Base-by-base conservation (phyloP, 2,797 vertebrate genomes). In the Euthynnus affinis region DNA sequence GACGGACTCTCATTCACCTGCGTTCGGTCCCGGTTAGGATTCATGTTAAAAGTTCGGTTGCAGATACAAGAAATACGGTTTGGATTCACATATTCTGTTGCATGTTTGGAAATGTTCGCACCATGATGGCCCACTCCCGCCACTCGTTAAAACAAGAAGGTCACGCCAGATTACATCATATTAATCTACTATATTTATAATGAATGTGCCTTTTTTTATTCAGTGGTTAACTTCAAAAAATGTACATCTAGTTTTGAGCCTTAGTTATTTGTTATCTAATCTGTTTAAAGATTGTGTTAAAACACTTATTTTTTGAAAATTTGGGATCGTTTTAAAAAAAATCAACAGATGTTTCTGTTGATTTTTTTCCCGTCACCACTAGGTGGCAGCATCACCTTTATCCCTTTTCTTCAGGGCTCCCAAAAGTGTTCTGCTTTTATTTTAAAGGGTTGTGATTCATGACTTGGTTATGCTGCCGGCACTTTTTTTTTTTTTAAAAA, bases 321-420 rank as follows among this genome's bases (percentile, higher is more conserved):
- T n/a, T 67, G 25, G 40, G 9, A 34, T 49, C 44, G 3, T 58
- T 82, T 84, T 44, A n/a, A 29, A 74, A 37, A n/a, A 29, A 74
- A 37, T 18, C 12, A 75, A 53, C 13, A 53, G 29, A n/a, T 56
- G 37, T 56, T 56, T 23, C 23, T 83, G 68, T 76, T 83, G 20
- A 6, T 42, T 23, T 27, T 37, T 42, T 23, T 27, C 32, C 10
- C 29, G n/a, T 60, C 61, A 74, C 80, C 91, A 90, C 76, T 55
- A 87, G 91, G 81, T 83, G 91, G 87, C 80, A 49, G 27, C 15
- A 58, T 65, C 68, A 10, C 46, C 46, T 74, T 81, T 71, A 74
- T 65, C 48, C 49, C 53, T 4, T 81, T 59, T 46, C 56, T 59
- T 72, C 15, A 40, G 82, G 67, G 44, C 51, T n/a, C 6, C 17